Evolutionary conservation across 2,888 invertebrate species (phyloP), one percentile per base, ranked within the genome.

Genomic region (Ectropis crepuscularia): DNA sequence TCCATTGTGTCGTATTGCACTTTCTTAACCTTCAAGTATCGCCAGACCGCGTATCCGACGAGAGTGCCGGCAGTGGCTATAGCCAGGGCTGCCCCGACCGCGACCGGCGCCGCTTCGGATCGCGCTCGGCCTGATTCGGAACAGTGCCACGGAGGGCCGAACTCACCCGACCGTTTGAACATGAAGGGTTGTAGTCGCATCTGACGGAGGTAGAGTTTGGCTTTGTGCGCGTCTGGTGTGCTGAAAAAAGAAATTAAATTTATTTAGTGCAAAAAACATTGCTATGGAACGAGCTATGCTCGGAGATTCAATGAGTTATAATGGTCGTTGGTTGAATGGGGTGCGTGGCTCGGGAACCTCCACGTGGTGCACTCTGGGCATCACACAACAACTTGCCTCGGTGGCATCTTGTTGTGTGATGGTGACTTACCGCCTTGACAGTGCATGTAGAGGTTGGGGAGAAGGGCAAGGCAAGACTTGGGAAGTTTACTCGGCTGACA

Each of bases 1-100:
- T 97, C 97, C 97, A 98, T 98, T 9, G 97, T 97, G 81, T 97
- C 97, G 81, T 98, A 98, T 80, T 98, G 97, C 2, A 98, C 97
- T 86, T 97, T 97, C 91, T 97, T 97, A 53, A 97, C 95, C 86
- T 97, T 97, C 83, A 97, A 94, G 81, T 98, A 97, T 76, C 97
- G 95, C 93, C 95, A 97, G 65, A 96, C 95, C 0, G 97, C 97
- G 80, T 98, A 98, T 0, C 97, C 97, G 4, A 96, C 94, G 28
- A 98, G 94, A 0, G 97, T 98, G 11, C 96, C 93, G 0, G 98
- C 93, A 0, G 97, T 96, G 2, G 96, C 96, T 38, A 97, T 94
- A 0, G 98, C 97, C 39, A 98, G 85, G 0, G 97, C 96, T 1
- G 97, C 96, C 0, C 97, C 97, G 0, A 86, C 86, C 0, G 74